Conservation (phyloP, 2,888 invertebrate species). For the Drosophila borborema region DNA sequence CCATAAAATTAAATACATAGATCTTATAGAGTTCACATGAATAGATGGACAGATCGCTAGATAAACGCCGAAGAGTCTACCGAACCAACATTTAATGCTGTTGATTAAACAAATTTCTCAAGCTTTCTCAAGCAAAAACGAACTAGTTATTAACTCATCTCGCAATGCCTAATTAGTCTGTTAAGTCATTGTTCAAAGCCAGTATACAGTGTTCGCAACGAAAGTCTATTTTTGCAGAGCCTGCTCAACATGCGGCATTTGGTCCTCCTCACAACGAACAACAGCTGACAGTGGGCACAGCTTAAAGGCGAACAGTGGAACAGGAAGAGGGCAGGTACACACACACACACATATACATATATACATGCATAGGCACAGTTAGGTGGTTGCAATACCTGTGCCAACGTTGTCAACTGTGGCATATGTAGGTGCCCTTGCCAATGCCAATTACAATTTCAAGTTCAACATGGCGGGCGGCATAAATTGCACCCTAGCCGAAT, state of each 20-base stretch:
- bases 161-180: neutral
- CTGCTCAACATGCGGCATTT: slow-evolving; percentile 5
- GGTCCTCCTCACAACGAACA: slow-evolving; percentile 13
- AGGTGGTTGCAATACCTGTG: slow-evolving; percentile 16
- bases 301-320: slow-evolving; percentile 3
- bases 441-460: slow-evolving; percentile 83
- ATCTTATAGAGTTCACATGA: too few relatives aligned
- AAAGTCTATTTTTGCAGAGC: neutral
- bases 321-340: slow-evolving; percentile 24
- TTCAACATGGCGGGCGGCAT: slow-evolving; percentile 82
- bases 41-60: too few relatives aligned
- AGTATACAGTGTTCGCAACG: neutral
- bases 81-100: too few relatives aligned
- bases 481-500: slow-evolving; percentile 49
- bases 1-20: too few relatives aligned
- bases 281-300: slow-evolving; percentile 49
- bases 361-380: neutral
- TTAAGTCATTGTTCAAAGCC: neutral
- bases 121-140: neutral
- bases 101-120: too few relatives aligned
- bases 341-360: neutral
- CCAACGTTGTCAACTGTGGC: slow-evolving; percentile 43
- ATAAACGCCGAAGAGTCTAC: too few relatives aligned
- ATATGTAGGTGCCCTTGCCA: slow-evolving; percentile 82
- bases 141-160: neutral